Percentiles rank a stretch among this genome's conserved stretches.
phyloP scores from a whole-genome alignment of 2,888 invertebrate genomes.

The Stenodema calcarata region DNA sequence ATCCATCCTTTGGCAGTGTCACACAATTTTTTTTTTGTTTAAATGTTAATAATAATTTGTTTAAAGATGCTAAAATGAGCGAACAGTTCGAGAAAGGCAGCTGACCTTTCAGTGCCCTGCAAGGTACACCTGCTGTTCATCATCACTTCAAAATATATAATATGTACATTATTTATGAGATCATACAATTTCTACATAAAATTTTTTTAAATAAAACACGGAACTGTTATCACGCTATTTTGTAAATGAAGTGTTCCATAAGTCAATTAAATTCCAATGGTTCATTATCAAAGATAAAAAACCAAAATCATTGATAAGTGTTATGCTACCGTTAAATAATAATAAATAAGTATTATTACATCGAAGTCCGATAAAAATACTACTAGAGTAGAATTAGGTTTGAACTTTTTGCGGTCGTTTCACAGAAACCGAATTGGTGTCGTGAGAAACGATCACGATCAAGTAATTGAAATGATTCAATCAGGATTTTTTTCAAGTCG shows the following conservation, averaged over 20 bases:
- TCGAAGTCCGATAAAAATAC: background rate
- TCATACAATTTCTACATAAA: conserved; percentile 40
- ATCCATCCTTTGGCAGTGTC: conserved; percentile 40
- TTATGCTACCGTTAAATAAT: background rate
- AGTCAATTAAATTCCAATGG: too few species aligned
- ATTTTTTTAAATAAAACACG: conserved; percentile 23
- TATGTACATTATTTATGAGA: conserved; percentile 12
- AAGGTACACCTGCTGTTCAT: background rate
- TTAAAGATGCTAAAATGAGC: conserved; percentile 6
- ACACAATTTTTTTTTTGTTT: background rate
- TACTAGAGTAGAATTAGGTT: background rate
- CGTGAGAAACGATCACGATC: background rate
- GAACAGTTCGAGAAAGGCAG: background rate
- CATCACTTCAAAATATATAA: background rate
- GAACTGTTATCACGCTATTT: conserved; percentile 7
- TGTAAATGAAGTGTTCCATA: background rate
- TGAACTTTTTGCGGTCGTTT: background rate
- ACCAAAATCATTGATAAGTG: background rate
- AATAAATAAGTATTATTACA: conserved; percentile 4
- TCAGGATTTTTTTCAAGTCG: background rate
- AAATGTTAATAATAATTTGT: background rate
- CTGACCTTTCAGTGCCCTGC: background rate
- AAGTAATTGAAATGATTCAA: background rate
- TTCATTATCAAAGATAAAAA: too few species aligned
- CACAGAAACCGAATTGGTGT: background rate